A percentile compares a stretch with the other conserved stretches of the same genome.
Evolutionary conservation across 1,140 invertebrate genomes (phyloP).

Genomic region (Temnothorax nylanderi): DNA sequence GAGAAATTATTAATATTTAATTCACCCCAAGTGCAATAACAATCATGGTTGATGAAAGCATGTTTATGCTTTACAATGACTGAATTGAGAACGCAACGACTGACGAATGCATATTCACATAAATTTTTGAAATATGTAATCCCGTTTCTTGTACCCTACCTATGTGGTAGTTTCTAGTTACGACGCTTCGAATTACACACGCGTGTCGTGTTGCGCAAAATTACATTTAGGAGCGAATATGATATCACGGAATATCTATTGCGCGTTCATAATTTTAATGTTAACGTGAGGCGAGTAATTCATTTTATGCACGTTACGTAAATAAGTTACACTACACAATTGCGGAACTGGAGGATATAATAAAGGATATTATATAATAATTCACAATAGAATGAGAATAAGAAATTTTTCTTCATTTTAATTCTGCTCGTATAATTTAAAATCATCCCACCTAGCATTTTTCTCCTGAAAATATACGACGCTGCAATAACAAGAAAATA

Average conservation of each 20-base stretch:
- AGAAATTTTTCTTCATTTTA: neutral
- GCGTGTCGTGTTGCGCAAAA: constrained; percentile 49
- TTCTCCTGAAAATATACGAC: neutral
- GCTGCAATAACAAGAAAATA: neutral
- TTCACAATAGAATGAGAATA: neutral
- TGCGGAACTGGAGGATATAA: neutral
- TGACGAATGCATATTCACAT: neutral
- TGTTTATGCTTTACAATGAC: neutral
- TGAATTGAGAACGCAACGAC: neutral
- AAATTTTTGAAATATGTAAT: constrained; percentile 22
- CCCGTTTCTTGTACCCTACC: constrained; percentile 6
- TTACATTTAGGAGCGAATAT: constrained; percentile 54
- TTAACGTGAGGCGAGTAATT: constrained; percentile 44
- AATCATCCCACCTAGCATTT: neutral
- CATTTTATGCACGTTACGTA: neutral
- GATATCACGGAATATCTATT: constrained; percentile 41
- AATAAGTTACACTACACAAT: constrained; percentile 13
- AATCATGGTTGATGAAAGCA: neutral
- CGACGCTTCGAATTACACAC: constrained; percentile 50
- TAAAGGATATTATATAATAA: neutral
- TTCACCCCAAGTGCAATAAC: neutral
- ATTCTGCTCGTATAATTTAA: neutral
- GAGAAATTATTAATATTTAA: neutral
- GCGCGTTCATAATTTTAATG: constrained; percentile 56
- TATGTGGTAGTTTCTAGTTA: constrained; percentile 39